Evolutionary conservation across 1,140 invertebrate genomes (phyloP), one percentile per base, ranked within the genome.

Genomic region (Temnothorax curvispinosus): DNA sequence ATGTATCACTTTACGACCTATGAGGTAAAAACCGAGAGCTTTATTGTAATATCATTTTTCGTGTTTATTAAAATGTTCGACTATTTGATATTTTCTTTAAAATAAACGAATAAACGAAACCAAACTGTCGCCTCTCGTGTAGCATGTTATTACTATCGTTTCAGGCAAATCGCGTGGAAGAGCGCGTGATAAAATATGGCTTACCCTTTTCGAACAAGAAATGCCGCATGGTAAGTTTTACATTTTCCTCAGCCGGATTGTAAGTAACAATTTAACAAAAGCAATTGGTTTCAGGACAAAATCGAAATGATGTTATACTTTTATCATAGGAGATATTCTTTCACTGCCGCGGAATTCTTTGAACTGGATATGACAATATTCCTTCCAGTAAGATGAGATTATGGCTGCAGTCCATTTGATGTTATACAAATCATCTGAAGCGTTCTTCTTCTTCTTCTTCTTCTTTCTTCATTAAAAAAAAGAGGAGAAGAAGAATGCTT

Each of bases 281-380:
- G 18, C 32, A 13, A 58, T 13, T 56, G 7, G 3, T 81, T 71
- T 44, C 38, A 81, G 78, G 78, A 81, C 0, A 71, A 56, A 71
- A 56, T 47, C 3, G 78, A 81, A 2, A 81, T 71, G 50, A 71
- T 81, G 78, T 13, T 81, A 38, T 81, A 81, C 44, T 81, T 81
- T 56, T 81, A 81, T 81, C 78, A 81, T 32, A 56, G 21, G 1
- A 81, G 64, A 71, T 81, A 56, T 56, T 44, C 4, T n/a, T 81
- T 81, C 18, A 71, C 78, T 18, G 78, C 78, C 9, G 78, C 64
- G 6, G 38, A 56, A 32, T 81, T 81, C 2, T 81, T 71, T 18
- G 4, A 18, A 44, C 11, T 81, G 18, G 41, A 84, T 74, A 3
- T 84, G 18, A 74, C 21, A 6, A 21, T 81, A 71, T 15, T 81